phyloP scores from a whole-genome alignment of 1,140 invertebrate species.

The Helicoverpa zea region DNA sequence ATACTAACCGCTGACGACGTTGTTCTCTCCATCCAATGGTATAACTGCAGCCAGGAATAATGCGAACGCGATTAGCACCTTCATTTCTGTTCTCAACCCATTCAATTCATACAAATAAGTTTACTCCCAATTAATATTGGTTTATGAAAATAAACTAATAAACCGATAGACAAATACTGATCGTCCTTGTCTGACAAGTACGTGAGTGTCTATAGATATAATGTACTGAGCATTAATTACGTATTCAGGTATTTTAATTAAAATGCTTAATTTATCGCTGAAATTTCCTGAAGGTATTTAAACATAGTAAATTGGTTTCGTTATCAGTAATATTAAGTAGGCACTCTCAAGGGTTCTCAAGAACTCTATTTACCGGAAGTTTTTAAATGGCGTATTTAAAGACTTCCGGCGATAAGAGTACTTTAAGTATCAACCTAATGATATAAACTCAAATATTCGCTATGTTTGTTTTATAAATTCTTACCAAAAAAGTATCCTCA shows the following conservation, averaged over 20 bases:
- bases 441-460: too few species aligned
- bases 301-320: neutral
- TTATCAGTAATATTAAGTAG: neutral
- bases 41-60: constrained; percentile 17
- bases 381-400: too few species aligned
- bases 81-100: constrained; percentile 28
- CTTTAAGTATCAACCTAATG: too few species aligned
- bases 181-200: too few species aligned
- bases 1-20: neutral
- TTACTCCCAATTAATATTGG: too few species aligned
- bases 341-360: too few species aligned
- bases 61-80: neutral
- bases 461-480: too few species aligned
- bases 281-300: neutral
- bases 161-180: too few species aligned
- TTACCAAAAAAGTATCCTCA: too few species aligned
- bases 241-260: neutral
- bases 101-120: neutral
- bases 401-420: too few species aligned
- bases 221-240: neutral
- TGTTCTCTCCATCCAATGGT: neutral
- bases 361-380: too few species aligned
- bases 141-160: neutral
- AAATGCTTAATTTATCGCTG: neutral
- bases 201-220: neutral